These are phyloP conservation scores for Imbricaverruca yamaguchii DNA, from an alignment of 2,888 invertebrate species.

Conservation along the genomic window DNA sequence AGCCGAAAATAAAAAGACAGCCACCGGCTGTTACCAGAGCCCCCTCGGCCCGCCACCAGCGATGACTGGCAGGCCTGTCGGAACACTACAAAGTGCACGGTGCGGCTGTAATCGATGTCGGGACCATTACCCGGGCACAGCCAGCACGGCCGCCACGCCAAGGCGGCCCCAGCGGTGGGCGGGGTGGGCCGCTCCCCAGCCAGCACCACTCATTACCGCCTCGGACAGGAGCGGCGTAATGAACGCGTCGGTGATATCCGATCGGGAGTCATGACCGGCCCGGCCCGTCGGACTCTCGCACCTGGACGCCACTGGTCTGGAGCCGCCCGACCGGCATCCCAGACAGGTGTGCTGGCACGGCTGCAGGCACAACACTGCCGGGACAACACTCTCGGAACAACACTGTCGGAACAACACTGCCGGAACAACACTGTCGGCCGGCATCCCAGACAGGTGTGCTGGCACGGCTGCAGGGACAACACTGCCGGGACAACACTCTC, in stretches of 20 bases:
- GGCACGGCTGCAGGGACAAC: no score
- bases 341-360: no score
- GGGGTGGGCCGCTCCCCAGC: neutral
- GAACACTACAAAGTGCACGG: neutral
- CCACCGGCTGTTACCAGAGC: no score
- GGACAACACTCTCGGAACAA: neutral
- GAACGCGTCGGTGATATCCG: neutral
- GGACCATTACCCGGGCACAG: neutral
- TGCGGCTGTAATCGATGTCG: neutral
- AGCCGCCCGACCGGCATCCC: no score
- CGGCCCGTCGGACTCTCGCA: no score
- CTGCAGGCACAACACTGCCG: neutral
- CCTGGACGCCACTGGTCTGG: no score
- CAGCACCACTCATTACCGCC: neutral
- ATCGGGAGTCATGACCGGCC: no score
- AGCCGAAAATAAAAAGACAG: no score
- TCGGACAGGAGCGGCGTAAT: neutral
- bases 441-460: no score
- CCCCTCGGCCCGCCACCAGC: no score
- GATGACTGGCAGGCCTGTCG: neutral
- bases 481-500: no score
- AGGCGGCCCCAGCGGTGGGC: neutral
- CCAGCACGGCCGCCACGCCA: neutral
- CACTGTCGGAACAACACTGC: neutral
- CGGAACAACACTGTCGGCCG: neutral